Evolutionary conservation across 2,113 vertebrate genomes (phyloP), one percentile per base, ranked within the genome.

Genomic region (Aegithalos caudatus): DNA sequence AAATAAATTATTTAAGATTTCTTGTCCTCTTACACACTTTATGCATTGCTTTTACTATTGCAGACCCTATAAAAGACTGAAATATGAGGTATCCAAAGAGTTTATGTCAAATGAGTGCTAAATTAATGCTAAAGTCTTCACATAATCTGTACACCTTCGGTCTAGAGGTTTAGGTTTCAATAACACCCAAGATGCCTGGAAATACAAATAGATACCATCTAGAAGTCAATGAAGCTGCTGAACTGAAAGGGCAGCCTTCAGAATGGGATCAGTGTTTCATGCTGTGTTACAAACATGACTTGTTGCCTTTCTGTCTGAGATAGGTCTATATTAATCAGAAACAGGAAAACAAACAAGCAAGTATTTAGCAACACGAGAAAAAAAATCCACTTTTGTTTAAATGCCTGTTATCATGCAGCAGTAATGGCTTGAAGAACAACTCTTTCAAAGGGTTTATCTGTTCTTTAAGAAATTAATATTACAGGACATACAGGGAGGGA

Each of bases 181-280:
- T 37, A 84, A 64, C 11, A 18, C 80, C 61, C 42, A 22, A 74
- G 48, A 82, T 88, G 77, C 51, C 89, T 85, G 72, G 77, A 89
- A 95, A 93, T 95, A 97, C 81, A 90, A 96, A 91, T 91, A 72
- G 88, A 40, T 84, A 31, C 69, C 58, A 69, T 90, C 48, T 60
- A 90, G 76, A 54, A 95, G 95, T 93, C 93, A 92, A 85, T 96
- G 93, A 94, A 97, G 90, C 91, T 74, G 67, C 94, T 82, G 82
- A 96, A 93, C 42, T 77, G 92, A 91, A 95, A 96, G 94, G 53
- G 72, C 91, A 96, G 40, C 94, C 25, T 86, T 95, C 92, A 86
- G 77, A 83, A 74, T 28, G 64, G 66, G 86, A 89, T 96, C 73
- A 45, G 81, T 90, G 66, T 15, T 64, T 80, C 65, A 48, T 23